phyloP scores from a whole-genome alignment of 2,113 vertebrate genomes.

The Spermophilus dauricus region DNA sequence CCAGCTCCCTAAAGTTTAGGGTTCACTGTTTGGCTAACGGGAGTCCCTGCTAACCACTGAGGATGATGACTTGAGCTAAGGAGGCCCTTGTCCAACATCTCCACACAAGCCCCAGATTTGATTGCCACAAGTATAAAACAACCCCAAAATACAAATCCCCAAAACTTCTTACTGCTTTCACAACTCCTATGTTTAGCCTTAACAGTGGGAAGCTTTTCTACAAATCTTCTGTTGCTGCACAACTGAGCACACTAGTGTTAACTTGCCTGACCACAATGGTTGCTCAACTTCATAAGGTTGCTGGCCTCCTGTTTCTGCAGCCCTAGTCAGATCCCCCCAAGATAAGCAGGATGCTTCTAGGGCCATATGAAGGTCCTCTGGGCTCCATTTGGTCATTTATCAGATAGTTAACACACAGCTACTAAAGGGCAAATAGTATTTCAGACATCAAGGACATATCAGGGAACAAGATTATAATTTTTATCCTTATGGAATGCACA shows the following conservation, averaged over 20 bases:
- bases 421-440: background rate
- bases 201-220: background rate
- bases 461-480: background rate
- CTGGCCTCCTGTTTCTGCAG: background rate
- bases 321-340: too few species aligned
- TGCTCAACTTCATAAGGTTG: background rate
- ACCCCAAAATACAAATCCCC: background rate
- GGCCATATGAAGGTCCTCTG: background rate
- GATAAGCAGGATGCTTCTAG: background rate
- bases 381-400: background rate
- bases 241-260: background rate
- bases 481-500: background rate
- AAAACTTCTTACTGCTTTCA: background rate
- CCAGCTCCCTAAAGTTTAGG: background rate
- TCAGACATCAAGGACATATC: background rate
- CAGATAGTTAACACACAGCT: background rate
- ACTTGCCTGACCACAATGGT: background rate
- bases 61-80: background rate
- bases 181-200: background rate
- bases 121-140: background rate
- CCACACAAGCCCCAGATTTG: background rate
- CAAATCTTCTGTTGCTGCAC: background rate
- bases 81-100: background rate
- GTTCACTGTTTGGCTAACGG: background rate
- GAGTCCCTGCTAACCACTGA: background rate